Evolutionary conservation across 2,888 invertebrate species (phyloP), one percentile per base, ranked within the genome.

Genomic region (Hyppa rectilinea): DNA sequence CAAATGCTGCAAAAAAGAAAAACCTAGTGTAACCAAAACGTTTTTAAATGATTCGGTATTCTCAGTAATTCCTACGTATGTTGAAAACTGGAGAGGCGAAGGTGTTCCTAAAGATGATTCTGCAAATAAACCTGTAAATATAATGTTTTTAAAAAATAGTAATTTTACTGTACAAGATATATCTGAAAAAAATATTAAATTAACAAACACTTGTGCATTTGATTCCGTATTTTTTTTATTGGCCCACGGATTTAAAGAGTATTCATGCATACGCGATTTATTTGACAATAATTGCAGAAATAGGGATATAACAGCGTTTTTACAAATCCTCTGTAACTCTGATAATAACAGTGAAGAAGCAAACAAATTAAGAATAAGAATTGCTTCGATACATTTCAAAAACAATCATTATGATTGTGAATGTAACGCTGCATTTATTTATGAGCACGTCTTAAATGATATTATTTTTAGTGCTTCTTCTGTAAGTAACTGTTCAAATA

Each of bases 251-350:
- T 59, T 66, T 74, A 71, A 75, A 71, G 75, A 75, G 61, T 62
- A 75, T 75, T 62, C 49, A 71, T 71, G 62, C 53, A 75, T 75
- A 75, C 71, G 53, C 66, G 53, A 75, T 71, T 62, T 75, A 71
- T 71, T 75, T 75, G 71, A 75, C 71, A 73, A 70, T 73, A 66
- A 75, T 75, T 49, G 53, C 66, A 75, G 71, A 62, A 75, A 75
- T 71, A 75, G 40, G 40, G 71, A 75, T 75, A 71, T 75, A 75
- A 75, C 75, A 67, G 74, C 74, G 71, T 75, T 75, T 74, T 74
- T 74, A 74, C 63, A 74, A 70, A 70, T 74, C 70, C 59, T 74
- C 53, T 70, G 70, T 61, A 56, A 70, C 60, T 70, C 74, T 74
- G 74, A 75, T 71, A 74, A 56, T 65, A 71, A 70, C 70, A 61